These are phyloP conservation scores for Protodeltote pygarga DNA, from an alignment of 2,888 invertebrate genomes.

Conservation along the genomic window DNA sequence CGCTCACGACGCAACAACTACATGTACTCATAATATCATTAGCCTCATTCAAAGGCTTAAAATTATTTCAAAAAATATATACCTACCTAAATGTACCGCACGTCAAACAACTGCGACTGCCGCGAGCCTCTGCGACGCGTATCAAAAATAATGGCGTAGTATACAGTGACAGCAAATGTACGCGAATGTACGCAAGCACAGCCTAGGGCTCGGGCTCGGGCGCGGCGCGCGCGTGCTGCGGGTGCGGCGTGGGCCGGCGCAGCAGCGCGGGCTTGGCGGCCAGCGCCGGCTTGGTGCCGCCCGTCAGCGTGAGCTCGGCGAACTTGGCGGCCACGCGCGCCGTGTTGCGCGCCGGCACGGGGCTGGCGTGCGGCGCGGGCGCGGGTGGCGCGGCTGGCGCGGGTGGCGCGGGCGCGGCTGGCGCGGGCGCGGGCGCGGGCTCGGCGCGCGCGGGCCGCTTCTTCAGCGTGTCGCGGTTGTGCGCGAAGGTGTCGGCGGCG, in stretches of 20 bases:
- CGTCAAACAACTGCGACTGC: slow-evolving; percentile 15
- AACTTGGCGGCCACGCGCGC: slow-evolving; percentile 89
- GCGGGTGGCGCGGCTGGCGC: slow-evolving; percentile 23
- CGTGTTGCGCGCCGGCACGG: slow-evolving; percentile 87
- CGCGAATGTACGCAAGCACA: neutral
- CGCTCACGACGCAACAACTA: slow-evolving; percentile 1
- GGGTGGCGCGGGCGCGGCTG: slow-evolving; percentile 10
- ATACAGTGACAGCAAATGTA: slow-evolving; percentile 15
- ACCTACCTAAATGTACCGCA: slow-evolving; percentile 23
- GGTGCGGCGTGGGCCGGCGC: slow-evolving; percentile 77
- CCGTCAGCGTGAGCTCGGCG: slow-evolving; percentile 88
- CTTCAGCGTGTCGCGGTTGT: slow-evolving; percentile 73
- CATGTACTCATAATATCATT: slow-evolving; percentile 11
- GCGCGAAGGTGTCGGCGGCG: slow-evolving; percentile 72
- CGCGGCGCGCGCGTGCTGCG: slow-evolving; percentile 47
- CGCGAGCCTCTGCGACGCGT: slow-evolving; percentile 37
- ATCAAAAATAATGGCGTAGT: slow-evolving; percentile 51
- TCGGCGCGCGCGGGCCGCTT: slow-evolving; percentile 48
- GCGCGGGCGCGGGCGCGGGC: slow-evolving; percentile 19
- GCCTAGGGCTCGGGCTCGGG: slow-evolving; percentile 12
- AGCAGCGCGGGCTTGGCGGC: slow-evolving; percentile 94
- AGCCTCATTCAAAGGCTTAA: slow-evolving; percentile 39
- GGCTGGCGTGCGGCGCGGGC: slow-evolving; percentile 68
- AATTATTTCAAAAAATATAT: slow-evolving; percentile 52
- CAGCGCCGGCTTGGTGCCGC: slow-evolving; percentile 90